Evolutionary conservation across 2,888 invertebrate species (phyloP).

Genomic region (Lithophane semibrunnea): DNA sequence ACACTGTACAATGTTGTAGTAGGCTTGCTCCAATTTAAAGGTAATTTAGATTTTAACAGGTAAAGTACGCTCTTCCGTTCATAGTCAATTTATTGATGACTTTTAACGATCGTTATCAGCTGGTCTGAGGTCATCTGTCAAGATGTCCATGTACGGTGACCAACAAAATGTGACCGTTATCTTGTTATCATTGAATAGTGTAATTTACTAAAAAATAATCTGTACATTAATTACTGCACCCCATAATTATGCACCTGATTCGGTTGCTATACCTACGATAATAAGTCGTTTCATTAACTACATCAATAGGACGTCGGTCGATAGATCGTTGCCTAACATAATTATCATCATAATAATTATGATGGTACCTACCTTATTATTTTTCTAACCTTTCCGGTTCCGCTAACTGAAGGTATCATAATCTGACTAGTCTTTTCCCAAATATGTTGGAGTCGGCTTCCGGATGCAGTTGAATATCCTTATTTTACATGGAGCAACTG

Average conservation of each 20-base stretch:
- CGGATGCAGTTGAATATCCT: no score
- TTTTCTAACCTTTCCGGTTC: no score
- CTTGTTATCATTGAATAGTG: not conserved
- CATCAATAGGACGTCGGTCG: not conserved
- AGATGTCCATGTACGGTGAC: not conserved
- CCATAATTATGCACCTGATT: not conserved
- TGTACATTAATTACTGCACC: not conserved
- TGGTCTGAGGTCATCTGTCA: conserved; percentile 3
- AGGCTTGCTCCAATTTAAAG: conserved; percentile 23
- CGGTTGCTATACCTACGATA: not conserved
- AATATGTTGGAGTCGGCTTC: no score
- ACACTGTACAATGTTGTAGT: not conserved
- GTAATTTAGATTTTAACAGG: conserved; percentile 33
- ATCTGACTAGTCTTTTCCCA: no score
- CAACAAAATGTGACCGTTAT: not conserved
- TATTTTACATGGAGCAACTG: no score
- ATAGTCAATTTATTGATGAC: conserved; percentile 41
- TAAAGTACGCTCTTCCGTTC: conserved; percentile 38
- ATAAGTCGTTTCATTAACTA: not conserved
- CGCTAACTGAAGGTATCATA: no score
- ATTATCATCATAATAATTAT: no score
- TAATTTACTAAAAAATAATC: not conserved
- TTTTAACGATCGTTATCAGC: conserved; percentile 3
- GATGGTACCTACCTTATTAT: not conserved
- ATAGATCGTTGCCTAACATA: no score